Percentiles rank a stretch among this genome's conserved stretches.
Evolutionary conservation across 1,140 invertebrate species (phyloP).

Genomic region (Achatina immaculata): DNA sequence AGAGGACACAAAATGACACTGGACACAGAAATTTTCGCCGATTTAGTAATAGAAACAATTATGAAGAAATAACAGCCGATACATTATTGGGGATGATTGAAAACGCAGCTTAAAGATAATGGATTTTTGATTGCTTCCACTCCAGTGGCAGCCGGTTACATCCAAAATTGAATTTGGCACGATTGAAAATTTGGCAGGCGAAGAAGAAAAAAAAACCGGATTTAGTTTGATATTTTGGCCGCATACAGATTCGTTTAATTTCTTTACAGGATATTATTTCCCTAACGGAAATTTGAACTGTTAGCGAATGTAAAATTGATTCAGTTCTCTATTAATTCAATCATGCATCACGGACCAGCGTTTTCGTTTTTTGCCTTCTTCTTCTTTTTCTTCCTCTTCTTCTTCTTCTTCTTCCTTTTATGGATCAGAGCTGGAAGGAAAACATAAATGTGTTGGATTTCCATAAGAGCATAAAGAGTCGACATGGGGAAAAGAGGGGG

Average conservation of each 20-base stretch:
- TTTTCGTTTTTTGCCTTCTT: no score
- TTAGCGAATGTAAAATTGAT: conserved; percentile 31
- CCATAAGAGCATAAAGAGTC: not conserved
- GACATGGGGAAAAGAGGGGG: not conserved
- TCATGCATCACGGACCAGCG: conserved; percentile 23
- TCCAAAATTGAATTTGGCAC: conserved; percentile 33
- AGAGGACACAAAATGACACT: not conserved
- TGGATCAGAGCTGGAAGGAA: no score
- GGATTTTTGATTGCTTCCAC: conserved; percentile 5
- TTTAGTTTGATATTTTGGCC: conserved; percentile 36
- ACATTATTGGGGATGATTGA: conserved; percentile 25
- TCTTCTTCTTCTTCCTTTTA: no score
- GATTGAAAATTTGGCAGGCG: conserved; percentile 33
- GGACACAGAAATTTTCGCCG: not conserved
- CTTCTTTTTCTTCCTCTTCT: no score
- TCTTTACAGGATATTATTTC: conserved; percentile 31
- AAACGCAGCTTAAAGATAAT: conserved; percentile 27
- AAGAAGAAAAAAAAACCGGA: conserved; percentile 3
- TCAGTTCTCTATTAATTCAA: conserved; percentile 35
- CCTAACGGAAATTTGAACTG: conserved; percentile 37
- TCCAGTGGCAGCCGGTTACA: conserved; percentile 4
- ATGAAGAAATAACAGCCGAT: conserved; percentile 34
- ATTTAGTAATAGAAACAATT: conserved; percentile 33
- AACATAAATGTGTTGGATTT: conserved; percentile 3
- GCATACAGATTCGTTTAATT: conserved; percentile 35